phyloP scores from a whole-genome alignment of 2,113 vertebrate genomes.

The Scomber japonicus region DNA sequence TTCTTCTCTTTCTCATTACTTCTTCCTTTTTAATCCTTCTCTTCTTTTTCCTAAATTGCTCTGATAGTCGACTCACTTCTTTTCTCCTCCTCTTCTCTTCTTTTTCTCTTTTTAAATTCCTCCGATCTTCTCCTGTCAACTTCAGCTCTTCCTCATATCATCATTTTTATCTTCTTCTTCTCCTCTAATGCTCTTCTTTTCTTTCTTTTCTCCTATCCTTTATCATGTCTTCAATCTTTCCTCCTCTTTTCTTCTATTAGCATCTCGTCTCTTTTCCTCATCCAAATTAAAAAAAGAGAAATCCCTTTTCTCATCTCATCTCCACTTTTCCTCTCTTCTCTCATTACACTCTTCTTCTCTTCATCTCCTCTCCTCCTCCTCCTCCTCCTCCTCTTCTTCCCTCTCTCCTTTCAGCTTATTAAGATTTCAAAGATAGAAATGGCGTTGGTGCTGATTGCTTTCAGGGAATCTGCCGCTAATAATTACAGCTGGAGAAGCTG shows the following conservation, averaged over 20 bases:
- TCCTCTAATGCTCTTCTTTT: not conserved
- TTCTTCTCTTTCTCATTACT: no score
- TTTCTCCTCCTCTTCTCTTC: not conserved
- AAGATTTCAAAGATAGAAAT: slow-evolving; percentile 98
- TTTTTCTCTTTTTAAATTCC: not conserved
- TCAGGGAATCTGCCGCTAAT: slow-evolving; percentile 99
- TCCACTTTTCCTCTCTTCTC: not conserved
- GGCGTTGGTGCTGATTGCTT: slow-evolving; percentile 96
- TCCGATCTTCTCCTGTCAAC: not conserved
- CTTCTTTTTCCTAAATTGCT: no score
- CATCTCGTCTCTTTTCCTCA: not conserved
- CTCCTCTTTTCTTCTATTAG: not conserved
- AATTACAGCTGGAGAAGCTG: slow-evolving; percentile 96
- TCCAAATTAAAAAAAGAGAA: no score
- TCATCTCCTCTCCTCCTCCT: slow-evolving; percentile 44
- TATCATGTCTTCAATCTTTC: no score
- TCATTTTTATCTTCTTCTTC: not conserved
- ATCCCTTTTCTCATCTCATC: not conserved
- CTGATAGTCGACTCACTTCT: not conserved
- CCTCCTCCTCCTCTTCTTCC: slow-evolving; percentile 70
- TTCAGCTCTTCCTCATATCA: no score
- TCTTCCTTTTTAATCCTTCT: no score
- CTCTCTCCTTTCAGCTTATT: slow-evolving; percentile 85
- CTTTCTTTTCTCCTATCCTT: not conserved
- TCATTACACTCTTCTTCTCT: not conserved